Base-by-base conservation (phyloP, 23 tunicate species). In the Aplidium turbinatum region DNA sequence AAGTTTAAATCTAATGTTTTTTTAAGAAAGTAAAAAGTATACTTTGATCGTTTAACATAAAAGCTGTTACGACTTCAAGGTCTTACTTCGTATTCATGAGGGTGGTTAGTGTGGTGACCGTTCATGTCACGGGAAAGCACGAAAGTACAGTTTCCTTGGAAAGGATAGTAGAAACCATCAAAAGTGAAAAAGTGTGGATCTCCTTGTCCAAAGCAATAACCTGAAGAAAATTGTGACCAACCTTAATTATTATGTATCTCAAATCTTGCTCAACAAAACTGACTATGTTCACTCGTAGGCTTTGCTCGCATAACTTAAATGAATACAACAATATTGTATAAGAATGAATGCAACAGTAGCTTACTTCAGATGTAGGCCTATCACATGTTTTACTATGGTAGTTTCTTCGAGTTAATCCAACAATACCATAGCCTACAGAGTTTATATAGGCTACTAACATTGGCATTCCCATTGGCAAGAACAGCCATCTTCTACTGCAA, bases 81-180 rank as follows among this genome's bases (percentile, higher is more conserved):
- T 9, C 50, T 33, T 65, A 91, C 97, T 79, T 91, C 90, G 60
- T 91, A 91, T 11, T 91, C 91, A 51, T 85, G 91, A 29, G 91
- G 91, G 57, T 69, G 58, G 52, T 85, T 85, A 63, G 73, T 76
- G 72, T 55, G 83, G 54, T 85, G 78, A 1, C 33, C 83, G 64
- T 85, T 85, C 58, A 69, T 77, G 72, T 85, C 91, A 62, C 96
- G 88, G 48, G 99, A 86, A 35, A 95, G 33, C 16, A 95, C 92
- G 48, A 89, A 95, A 18, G 99, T 95, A 75, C 99, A 95, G 64
- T 95, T 80, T 20, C 99, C 99, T 67, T 95, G 96, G 87, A 95
- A 95, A 35, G 95, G 96, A 68, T 83, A 95, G 50, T 85, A 82
- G 36, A 78, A 83, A 2, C 99, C 99, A 51, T 95, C 99, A 36